phyloP scores from a whole-genome alignment of 2,797 vertebrate genomes.

The Xenops minutus region DNA sequence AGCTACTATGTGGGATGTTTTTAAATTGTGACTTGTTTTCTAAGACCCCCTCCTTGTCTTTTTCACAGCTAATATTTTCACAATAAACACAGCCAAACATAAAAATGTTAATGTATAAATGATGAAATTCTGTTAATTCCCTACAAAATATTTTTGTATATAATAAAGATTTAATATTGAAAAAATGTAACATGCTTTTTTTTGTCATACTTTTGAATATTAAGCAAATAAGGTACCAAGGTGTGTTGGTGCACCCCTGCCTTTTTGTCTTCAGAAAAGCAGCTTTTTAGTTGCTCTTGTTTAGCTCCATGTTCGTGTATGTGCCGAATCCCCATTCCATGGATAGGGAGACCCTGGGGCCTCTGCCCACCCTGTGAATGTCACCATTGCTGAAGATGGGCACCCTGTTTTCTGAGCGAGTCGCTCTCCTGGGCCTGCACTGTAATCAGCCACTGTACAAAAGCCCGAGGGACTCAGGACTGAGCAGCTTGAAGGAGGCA shows the following conservation, averaged over 20 bases:
- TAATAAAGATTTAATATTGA: conserved; percentile 75
- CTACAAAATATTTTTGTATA: conserved; percentile 78
- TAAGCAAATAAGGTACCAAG: background rate
- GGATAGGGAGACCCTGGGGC: accelerated
- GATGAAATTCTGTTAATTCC: conserved; percentile 66
- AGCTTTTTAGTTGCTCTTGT: background rate
- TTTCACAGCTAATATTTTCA: conserved; percentile 59
- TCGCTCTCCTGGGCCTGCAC: accelerated
- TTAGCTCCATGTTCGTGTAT: accelerated
- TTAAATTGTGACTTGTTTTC: conserved; percentile 54
- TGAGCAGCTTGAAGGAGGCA: background rate
- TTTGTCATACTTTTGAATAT: background rate
- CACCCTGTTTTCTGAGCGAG: background rate
- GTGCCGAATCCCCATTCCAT: accelerated
- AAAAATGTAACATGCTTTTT: background rate
- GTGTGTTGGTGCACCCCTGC: background rate
- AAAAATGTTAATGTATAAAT: conserved; percentile 65
- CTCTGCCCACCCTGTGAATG: background rate
- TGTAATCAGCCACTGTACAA: accelerated
- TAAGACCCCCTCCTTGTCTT: conserved; percentile 26
- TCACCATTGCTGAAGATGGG: accelerated
- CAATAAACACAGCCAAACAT: conserved; percentile 53
- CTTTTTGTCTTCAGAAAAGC: background rate
- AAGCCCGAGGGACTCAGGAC: accelerated
- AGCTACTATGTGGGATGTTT: background rate